phyloP scores from a whole-genome alignment of 64 coral and sea anemone species.

The Porites lutea region DNA sequence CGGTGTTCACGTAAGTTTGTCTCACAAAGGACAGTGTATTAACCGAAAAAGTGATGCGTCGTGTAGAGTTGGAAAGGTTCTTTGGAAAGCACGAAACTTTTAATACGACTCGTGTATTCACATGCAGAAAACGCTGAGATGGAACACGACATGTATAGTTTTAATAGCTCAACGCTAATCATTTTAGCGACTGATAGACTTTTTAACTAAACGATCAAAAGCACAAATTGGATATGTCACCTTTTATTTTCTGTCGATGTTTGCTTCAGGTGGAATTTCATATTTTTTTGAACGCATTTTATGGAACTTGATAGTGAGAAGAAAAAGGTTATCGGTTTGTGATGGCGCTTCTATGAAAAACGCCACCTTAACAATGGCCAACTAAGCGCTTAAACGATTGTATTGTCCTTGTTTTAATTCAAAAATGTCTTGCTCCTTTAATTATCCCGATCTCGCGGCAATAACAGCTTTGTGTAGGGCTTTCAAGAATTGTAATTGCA shows the following conservation, averaged over 20 bases:
- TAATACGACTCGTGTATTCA: no score
- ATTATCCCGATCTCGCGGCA: slow-evolving; percentile 60
- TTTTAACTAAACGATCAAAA: neutral
- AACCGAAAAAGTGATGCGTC: neutral
- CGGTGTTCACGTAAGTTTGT: neutral
- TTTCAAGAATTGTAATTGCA: slow-evolving; percentile 70
- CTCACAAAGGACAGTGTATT: neutral
- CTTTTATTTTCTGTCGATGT: neutral
- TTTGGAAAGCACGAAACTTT: no score
- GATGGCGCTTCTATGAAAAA: slow-evolving; percentile 70
- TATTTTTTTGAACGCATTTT: neutral
- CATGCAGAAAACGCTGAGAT: no score
- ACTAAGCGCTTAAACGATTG: slow-evolving; percentile 92
- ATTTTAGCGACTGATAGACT: slow-evolving; percentile 23
- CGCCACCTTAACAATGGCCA: slow-evolving; percentile 85
- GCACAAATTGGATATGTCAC: neutral
- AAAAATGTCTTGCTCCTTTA: slow-evolving; percentile 83
- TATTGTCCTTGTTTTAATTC: slow-evolving; percentile 96
- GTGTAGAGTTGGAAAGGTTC: neutral
- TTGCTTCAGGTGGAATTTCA: neutral
- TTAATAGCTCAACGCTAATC: neutral
- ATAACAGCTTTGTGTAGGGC: slow-evolving; percentile 73
- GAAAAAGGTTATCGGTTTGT: slow-evolving; percentile 70
- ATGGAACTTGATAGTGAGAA: slow-evolving; percentile 34
- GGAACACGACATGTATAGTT: neutral